phyloP scores from a whole-genome alignment of 2,113 vertebrate species.

The Merops nubicus region DNA sequence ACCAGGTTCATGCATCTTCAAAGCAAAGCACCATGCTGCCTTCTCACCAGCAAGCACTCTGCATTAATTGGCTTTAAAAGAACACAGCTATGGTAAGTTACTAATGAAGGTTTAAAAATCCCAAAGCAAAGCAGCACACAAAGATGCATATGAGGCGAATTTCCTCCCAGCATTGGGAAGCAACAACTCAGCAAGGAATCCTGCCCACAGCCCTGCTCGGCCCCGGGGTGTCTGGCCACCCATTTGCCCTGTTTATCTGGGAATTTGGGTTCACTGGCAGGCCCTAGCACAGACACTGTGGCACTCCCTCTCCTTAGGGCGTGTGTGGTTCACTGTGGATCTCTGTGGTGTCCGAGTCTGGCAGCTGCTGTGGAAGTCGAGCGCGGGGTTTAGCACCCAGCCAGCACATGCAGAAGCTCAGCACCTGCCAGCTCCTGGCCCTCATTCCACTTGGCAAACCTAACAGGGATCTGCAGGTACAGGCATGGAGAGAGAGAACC shows the following conservation, averaged over 20 bases:
- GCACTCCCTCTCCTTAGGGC: neutral
- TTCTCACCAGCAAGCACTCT: neutral
- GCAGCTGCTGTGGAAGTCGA: neutral
- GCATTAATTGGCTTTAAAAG: neutral
- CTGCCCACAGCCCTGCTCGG: neutral
- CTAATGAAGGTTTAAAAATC: neutral
- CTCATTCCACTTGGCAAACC: neutral
- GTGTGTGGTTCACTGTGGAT: rapidly evolving
- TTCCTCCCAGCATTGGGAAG: neutral
- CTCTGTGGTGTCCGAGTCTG: rapidly evolving
- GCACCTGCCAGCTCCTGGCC: neutral
- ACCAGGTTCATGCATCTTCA: neutral
- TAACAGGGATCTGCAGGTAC: neutral
- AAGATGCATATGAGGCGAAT: neutral
- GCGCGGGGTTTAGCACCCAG: neutral
- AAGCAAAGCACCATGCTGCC: neutral
- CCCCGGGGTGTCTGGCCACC: rapidly evolving
- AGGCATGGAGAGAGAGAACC: neutral
- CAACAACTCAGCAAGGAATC: neutral
- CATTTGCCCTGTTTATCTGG: neutral
- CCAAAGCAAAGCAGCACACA: neutral
- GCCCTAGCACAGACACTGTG: neutral
- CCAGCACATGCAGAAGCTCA: neutral
- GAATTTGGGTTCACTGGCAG: neutral
- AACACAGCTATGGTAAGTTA: neutral